Conservation (phyloP, 2,113 vertebrate genomes). For the Centropus unirufus region DNA sequence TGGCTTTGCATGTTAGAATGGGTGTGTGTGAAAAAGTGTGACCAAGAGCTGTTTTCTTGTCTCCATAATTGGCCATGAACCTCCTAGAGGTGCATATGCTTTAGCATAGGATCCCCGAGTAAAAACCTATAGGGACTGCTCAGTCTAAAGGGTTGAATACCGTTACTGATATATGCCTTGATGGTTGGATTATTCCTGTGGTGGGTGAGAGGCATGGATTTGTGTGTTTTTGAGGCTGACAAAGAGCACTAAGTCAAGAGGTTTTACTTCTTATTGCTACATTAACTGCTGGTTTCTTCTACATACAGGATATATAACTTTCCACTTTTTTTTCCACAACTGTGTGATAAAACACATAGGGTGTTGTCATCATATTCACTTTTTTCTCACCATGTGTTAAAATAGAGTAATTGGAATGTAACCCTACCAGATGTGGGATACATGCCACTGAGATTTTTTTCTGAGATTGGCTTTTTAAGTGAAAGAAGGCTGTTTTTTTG, state of each 20-base stretch:
- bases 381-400: not conserved
- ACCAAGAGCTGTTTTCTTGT: not conserved
- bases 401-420: not conserved
- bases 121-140: not conserved
- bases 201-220: not conserved
- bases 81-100: fast-evolving
- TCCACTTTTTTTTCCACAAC: not conserved
- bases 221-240: not conserved
- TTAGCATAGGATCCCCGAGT: not conserved
- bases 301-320: not conserved
- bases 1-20: not conserved
- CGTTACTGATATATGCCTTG: not conserved
- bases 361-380: not conserved
- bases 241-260: not conserved
- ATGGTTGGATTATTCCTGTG: not conserved
- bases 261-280: not conserved
- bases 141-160: not conserved
- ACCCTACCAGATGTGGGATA: not conserved
- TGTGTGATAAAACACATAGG: not conserved
- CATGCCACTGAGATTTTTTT: not conserved
- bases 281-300: not conserved
- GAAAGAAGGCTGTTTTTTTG: not conserved
- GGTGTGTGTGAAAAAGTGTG: not conserved
- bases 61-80: fast-evolving
- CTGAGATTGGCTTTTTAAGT: not conserved